Conservation (phyloP, 2,888 invertebrate species). For the Tenthredo livida region DNA sequence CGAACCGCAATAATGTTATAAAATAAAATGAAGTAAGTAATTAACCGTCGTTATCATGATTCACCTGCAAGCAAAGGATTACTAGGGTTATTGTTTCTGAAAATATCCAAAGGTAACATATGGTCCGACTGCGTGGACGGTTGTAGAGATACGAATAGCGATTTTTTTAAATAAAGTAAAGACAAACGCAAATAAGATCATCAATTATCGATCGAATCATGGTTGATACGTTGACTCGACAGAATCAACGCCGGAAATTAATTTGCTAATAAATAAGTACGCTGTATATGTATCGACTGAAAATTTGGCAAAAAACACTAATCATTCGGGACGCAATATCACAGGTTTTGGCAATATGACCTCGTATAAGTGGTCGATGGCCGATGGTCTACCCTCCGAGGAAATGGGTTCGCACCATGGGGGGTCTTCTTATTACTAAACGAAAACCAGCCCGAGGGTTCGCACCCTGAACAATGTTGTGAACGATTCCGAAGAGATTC, state of each 20-base stretch:
- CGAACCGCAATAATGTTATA: conserved; percentile 7
- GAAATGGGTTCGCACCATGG: not conserved
- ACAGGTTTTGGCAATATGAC: conserved; percentile 12
- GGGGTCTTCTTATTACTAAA: conserved; percentile 46
- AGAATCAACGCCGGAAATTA: not conserved
- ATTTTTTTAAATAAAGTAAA: not conserved
- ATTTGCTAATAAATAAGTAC: not conserved
- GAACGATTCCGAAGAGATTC: not conserved
- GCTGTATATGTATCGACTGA: not conserved
- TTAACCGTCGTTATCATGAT: conserved; percentile 46
- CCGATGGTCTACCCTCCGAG: conserved; percentile 17
- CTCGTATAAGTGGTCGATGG: conserved; percentile 18
- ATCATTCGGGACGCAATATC: conserved; percentile 36
- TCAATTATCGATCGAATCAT: not conserved
- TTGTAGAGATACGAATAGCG: not conserved
- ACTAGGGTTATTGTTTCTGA: conserved; percentile 6
- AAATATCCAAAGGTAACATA: not conserved
- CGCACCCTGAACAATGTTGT: not conserved
- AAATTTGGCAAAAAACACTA: conserved; percentile 42
- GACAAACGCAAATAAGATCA: not conserved
- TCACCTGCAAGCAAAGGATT: conserved; percentile 46
- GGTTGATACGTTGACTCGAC: too few relatives aligned
- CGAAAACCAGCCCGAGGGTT: not conserved
- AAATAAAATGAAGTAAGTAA: conserved; percentile 33
- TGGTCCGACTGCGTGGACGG: not conserved